Conservation (phyloP, 2,888 invertebrate species). For the Cheiracanthium punctorium region DNA sequence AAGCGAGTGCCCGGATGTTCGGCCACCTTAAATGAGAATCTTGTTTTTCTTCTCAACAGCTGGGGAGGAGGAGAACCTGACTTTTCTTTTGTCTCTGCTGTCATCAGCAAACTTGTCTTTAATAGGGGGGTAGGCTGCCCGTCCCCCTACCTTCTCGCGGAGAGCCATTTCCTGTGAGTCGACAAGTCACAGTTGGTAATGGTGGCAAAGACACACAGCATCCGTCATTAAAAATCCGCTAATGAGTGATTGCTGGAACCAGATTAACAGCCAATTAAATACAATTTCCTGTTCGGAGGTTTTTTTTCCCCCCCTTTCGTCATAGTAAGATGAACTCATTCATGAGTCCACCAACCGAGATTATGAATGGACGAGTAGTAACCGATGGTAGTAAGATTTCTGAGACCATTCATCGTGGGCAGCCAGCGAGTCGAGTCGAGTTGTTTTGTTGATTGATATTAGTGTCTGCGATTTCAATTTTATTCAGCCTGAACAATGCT, state of each 20-base stretch:
- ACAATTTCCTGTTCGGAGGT: conserved; percentile 43
- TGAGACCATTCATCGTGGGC: conserved; percentile 41
- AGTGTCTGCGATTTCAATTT: background rate
- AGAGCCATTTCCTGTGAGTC: conserved; percentile 61
- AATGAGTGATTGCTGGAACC: conserved; percentile 30
- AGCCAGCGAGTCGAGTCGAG: conserved; percentile 20
- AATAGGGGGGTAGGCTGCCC: background rate
- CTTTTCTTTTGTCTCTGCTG: conserved; percentile 35
- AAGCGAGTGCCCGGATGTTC: conserved; percentile 46
- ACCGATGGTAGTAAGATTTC: conserved; percentile 9
- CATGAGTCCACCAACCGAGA: background rate
- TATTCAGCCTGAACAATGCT: conserved; percentile 10
- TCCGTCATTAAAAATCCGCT: conserved; percentile 27
- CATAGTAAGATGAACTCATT: conserved; percentile 7
- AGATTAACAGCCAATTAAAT: conserved; percentile 67
- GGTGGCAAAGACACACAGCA: conserved; percentile 30
- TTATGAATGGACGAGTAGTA: conserved; percentile 12
- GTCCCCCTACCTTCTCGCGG: conserved; percentile 19
- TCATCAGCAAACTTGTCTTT: conserved; percentile 57
- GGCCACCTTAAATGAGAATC: conserved; percentile 23
- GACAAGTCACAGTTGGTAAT: conserved; percentile 18
- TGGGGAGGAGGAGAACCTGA: background rate
- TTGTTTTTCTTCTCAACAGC: conserved; percentile 8
- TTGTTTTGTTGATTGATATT: conserved; percentile 2
- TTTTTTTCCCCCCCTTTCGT: too few relatives aligned